Evolutionary conservation across 2,888 invertebrate species (phyloP).

Genomic region (Hecatera dysodea): DNA sequence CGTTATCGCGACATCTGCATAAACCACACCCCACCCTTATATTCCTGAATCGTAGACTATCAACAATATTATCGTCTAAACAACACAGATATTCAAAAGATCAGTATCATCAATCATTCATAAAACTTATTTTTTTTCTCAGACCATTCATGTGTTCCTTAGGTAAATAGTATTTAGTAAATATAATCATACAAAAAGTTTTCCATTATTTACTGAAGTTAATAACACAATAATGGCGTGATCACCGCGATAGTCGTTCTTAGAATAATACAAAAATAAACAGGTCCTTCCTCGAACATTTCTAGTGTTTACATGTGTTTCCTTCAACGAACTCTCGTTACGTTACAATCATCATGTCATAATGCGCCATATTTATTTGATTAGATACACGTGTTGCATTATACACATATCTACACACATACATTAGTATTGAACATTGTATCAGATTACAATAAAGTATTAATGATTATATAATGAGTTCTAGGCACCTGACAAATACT

Average conservation of each 20-base stretch:
- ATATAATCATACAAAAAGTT: not conserved
- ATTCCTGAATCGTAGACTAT: slow-evolving; percentile 5
- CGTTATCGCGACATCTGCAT: slow-evolving; percentile 18
- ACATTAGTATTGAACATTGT: too few relatives aligned
- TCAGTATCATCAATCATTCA: slow-evolving; percentile 9
- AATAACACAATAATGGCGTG: slow-evolving; percentile 56
- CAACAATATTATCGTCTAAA: not conserved
- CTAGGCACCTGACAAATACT: not conserved
- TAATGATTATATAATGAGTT: not conserved
- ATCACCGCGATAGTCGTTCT: slow-evolving; percentile 51
- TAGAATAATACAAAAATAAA: slow-evolving; percentile 50
- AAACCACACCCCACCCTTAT: slow-evolving; percentile 9
- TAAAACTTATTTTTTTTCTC: not conserved
- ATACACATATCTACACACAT: not conserved
- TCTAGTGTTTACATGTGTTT: slow-evolving; percentile 40
- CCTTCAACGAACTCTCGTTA: slow-evolving; percentile 28
- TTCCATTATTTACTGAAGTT: slow-evolving; percentile 48
- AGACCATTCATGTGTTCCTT: not conserved
- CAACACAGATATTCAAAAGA: not conserved
- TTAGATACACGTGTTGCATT: slow-evolving; percentile 32
- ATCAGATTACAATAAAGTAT: slow-evolving; percentile 7
- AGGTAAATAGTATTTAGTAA: not conserved
- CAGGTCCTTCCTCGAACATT: slow-evolving; percentile 53
- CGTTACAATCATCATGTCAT: slow-evolving; percentile 26
- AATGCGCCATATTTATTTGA: slow-evolving; percentile 43